A percentile compares a stretch with the other conserved stretches of the same genome.
Conservation (phyloP, 2,888 invertebrate species). For the Willowsia nigromaculata region DNA sequence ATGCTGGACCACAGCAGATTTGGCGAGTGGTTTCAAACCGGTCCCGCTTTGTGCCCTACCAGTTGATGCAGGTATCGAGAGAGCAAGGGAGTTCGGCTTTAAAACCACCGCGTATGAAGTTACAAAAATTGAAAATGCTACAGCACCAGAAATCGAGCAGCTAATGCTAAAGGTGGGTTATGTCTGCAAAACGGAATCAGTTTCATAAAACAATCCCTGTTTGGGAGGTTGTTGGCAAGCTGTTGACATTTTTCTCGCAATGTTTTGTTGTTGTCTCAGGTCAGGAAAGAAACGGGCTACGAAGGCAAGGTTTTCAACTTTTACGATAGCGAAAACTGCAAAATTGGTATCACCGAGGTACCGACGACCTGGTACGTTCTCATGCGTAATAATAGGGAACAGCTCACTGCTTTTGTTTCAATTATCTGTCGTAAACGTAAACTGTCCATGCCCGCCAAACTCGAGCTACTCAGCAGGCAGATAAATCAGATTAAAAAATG, state of each 20-base stretch:
- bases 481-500: too few relatives aligned
- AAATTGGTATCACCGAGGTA: constrained; percentile 81
- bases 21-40: constrained; percentile 46
- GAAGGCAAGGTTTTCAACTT: constrained; percentile 81
- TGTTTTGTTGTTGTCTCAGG: constrained; percentile 73
- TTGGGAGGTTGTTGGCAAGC: too few relatives aligned
- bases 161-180: constrained; percentile 79
- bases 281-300: constrained; percentile 80
- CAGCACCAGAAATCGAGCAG: constrained; percentile 77
- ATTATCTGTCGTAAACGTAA: too few relatives aligned
- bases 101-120: constrained; percentile 79
- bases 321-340: constrained; percentile 79
- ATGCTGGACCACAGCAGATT: constrained; percentile 74
- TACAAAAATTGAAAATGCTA: constrained; percentile 75
- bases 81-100: constrained; percentile 74
- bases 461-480: too few relatives aligned
- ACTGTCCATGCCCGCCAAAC: too few relatives aligned
- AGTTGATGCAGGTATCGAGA: constrained; percentile 72
- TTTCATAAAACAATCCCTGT: too few relatives aligned
- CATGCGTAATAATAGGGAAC: constrained; percentile 79
- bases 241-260: not conserved
- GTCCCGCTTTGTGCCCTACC: constrained; percentile 65
- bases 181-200: too few relatives aligned
- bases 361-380: constrained; percentile 81
- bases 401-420: constrained; percentile 74